Evolutionary conservation across 2,888 invertebrate species (phyloP).

Genomic region (Synergus japonicus): DNA sequence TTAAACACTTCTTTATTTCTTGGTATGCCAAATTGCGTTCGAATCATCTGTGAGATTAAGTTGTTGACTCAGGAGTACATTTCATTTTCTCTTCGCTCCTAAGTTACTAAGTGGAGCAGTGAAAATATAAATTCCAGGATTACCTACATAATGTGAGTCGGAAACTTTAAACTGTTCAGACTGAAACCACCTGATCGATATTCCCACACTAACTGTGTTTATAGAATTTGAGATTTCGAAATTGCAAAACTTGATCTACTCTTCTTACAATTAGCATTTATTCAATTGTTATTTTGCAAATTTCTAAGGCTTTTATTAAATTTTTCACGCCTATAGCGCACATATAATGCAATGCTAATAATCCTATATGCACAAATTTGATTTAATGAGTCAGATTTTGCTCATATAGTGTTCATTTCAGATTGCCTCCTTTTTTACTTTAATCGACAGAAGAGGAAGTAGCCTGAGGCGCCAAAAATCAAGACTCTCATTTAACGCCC

Average conservation of each 20-base stretch:
- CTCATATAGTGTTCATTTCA: slow-evolving; percentile 3
- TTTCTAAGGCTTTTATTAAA: too few species aligned
- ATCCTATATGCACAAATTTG: neutral
- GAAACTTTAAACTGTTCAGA: slow-evolving; percentile 30
- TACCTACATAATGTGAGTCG: slow-evolving; percentile 53
- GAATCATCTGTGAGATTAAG: slow-evolving; percentile 49
- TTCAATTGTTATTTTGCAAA: too few species aligned
- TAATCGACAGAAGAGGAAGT: slow-evolving; percentile 32
- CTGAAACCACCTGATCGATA: slow-evolving; percentile 19
- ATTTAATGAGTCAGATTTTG: neutral
- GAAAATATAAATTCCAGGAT: slow-evolving; percentile 57
- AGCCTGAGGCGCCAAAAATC: slow-evolving; percentile 28
- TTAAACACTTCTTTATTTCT: neutral
- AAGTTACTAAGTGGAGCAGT: slow-evolving; percentile 54
- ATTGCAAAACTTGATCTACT: slow-evolving; percentile 16
- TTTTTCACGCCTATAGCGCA: too few species aligned
- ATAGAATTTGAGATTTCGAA: neutral
- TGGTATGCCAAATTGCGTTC: slow-evolving; percentile 24
- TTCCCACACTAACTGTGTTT: neutral
- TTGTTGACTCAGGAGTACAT: slow-evolving; percentile 48
- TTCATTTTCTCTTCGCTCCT: slow-evolving; percentile 51
- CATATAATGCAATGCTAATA: neutral
- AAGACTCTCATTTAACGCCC: slow-evolving; percentile 38
- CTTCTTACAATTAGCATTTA: too few species aligned
- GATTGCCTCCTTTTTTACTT: slow-evolving; percentile 3